Percentiles rank a stretch among this genome's conserved stretches.
phyloP scores from a whole-genome alignment of 2,888 invertebrate species.

The Epistrophe grossulariae region DNA sequence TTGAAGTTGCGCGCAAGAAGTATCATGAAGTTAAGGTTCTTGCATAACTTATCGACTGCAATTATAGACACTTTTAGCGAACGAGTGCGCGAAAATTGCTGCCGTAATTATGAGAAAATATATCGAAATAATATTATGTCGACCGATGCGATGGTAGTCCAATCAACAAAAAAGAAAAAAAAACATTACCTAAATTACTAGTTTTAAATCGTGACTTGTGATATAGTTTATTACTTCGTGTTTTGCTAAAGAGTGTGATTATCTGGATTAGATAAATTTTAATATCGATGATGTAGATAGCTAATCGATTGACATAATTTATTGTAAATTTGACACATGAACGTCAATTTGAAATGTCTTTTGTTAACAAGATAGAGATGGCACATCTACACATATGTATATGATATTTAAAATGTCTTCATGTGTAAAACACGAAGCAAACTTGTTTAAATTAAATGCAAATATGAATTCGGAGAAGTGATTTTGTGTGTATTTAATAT shows the following conservation, averaged over 20 bases:
- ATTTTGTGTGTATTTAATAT: too few relatives aligned
- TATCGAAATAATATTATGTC: not conserved
- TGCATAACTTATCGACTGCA: conserved; percentile 62
- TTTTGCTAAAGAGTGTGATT: conserved; percentile 57
- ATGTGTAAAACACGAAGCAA: too few relatives aligned
- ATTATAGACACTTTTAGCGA: conserved; percentile 62
- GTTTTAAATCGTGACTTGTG: conserved; percentile 50
- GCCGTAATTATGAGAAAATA: conserved; percentile 59
- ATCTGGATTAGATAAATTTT: conserved; percentile 50
- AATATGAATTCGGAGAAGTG: too few relatives aligned
- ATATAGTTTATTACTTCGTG: conserved; percentile 28
- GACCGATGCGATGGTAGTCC: not conserved
- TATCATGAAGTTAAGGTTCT: conserved; percentile 27
- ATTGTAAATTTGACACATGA: conserved; percentile 15
- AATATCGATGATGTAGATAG: conserved; percentile 14
- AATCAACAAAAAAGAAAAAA: conserved; percentile 1
- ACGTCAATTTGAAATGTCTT: not conserved
- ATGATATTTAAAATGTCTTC: not conserved
- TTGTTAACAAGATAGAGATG: not conserved
- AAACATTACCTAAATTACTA: not conserved
- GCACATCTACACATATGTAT: not conserved
- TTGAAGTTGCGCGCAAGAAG: not conserved
- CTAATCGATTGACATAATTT: conserved; percentile 38
- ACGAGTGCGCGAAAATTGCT: conserved; percentile 46
- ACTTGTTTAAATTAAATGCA: too few relatives aligned